Evolutionary conservation across 2,113 vertebrate species (phyloP).

Genomic region (Pseudorasbora parva): DNA sequence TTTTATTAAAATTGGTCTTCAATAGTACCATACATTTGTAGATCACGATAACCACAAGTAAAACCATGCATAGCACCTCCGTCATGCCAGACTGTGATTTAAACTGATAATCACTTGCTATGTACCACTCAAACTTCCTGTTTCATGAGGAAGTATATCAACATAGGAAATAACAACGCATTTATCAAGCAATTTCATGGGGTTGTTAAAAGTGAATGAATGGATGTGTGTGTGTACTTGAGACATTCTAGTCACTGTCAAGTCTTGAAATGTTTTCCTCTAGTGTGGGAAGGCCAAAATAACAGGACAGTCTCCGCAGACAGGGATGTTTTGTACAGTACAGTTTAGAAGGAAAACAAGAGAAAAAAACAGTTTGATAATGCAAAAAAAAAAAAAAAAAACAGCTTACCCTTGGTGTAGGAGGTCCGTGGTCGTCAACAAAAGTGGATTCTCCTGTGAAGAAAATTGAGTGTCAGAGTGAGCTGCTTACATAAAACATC

Average conservation of each 20-base stretch:
- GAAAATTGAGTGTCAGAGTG: constrained; percentile 30
- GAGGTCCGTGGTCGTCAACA: constrained; percentile 90
- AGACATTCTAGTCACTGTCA: background rate
- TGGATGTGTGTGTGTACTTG: background rate
- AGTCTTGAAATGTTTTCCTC: constrained; percentile 1
- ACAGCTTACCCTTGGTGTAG: constrained; percentile 83
- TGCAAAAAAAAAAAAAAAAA: background rate
- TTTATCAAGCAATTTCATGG: background rate
- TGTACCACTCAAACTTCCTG: background rate
- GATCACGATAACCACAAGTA: too few species aligned
- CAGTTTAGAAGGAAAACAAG: background rate
- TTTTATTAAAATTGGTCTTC: too few species aligned
- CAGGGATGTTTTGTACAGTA: background rate
- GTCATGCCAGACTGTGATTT: too few species aligned
- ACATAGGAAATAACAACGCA: background rate
- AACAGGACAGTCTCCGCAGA: constrained; percentile 7
- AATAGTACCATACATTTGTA: too few species aligned
- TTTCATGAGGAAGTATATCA: background rate
- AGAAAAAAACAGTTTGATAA: background rate
- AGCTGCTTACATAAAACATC: background rate
- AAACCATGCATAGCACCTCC: too few species aligned
- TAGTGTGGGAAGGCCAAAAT: background rate
- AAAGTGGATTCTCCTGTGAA: constrained; percentile 92
- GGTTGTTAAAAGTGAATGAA: background rate
- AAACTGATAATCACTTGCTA: background rate